Conservation (phyloP, 2,113 vertebrate species). For the Terrapene triunguis region DNA sequence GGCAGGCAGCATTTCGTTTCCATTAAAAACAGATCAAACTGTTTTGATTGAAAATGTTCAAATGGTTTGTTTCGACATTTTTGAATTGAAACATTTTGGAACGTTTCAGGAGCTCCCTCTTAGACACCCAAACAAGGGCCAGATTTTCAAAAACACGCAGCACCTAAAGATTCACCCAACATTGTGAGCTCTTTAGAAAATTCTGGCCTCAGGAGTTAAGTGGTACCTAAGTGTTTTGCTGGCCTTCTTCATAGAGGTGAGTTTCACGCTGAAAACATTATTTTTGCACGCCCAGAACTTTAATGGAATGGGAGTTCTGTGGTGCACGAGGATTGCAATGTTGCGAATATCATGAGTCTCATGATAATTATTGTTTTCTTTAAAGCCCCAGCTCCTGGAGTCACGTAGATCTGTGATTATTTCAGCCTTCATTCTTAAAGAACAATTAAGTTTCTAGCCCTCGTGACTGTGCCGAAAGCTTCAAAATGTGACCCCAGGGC, state of each 20-base stretch:
- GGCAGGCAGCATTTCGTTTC: neutral
- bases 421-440: too few relatives aligned
- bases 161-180: neutral
- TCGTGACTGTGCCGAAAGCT: too few relatives aligned
- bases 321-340: neutral
- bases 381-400: too few relatives aligned
- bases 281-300: neutral
- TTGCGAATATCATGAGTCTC: too few relatives aligned
- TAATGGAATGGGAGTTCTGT: neutral
- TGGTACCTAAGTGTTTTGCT: neutral
- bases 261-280: neutral
- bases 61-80: neutral
- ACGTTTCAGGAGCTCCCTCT: rapidly evolving
- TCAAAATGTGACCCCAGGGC: too few relatives aligned
- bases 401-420: too few relatives aligned
- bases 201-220: rapidly evolving
- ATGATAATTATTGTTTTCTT: too few relatives aligned
- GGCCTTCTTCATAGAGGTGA: neutral
- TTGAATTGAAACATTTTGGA: neutral
- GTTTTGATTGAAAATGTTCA: neutral
- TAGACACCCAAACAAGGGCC: neutral
- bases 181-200: rapidly evolving
- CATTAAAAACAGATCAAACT: neutral
- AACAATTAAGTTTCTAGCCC: too few relatives aligned
- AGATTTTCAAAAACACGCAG: neutral